Base-by-base conservation (phyloP, 2,797 vertebrate genomes). In the Silurus lanzhouensis region DNA sequence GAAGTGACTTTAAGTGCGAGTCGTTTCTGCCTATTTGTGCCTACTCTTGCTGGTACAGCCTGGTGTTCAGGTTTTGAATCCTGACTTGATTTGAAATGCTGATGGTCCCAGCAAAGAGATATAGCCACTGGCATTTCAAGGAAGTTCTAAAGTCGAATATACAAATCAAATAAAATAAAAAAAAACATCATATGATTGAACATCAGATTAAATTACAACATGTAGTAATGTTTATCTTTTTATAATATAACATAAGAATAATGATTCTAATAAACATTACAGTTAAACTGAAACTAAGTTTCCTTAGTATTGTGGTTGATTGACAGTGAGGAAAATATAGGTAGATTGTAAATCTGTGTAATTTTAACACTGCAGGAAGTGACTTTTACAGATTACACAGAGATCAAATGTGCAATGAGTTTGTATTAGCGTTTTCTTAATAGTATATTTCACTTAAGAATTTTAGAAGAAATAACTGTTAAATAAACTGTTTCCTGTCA, bases 1-100 rank as follows among this genome's bases (percentile, higher is more conserved):
- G 91, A 92, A 93, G 93, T 91, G 90, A 89, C 92, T 94, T 88
- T 93, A 94, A 94, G 94, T 94, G 92, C 93, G 92, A 94, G 92
- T 94, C 93, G 94, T 95, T 95, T 94, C 91, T 92, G 90, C 91
- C 93, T 87, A 90, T 95, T 93, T 93, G 92, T 93, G 91, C 91
- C 92, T 91, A 52, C 91, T 93, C 89, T 92, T 83, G 86, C 90
- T 92, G 91, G 93, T 92, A 93, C 92, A 90, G 91, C 91, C 60
- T 86, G 91, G 74, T 80, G 66, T 58, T 31, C 2, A 52, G 6
- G 91, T 63, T 93, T 91, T 91, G 90, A 90, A 90, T 92, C 91
- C 91, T 93, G 91, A 91, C 90, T 90, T 90, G 85, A 88, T 66
- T 91, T 92, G 88, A 87, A 87, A 91, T 84, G 90, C 93, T 93